Evolutionary conservation across 2,113 vertebrate species (phyloP), one percentile per base, ranked within the genome.

Genomic region (Indicator indicator): DNA sequence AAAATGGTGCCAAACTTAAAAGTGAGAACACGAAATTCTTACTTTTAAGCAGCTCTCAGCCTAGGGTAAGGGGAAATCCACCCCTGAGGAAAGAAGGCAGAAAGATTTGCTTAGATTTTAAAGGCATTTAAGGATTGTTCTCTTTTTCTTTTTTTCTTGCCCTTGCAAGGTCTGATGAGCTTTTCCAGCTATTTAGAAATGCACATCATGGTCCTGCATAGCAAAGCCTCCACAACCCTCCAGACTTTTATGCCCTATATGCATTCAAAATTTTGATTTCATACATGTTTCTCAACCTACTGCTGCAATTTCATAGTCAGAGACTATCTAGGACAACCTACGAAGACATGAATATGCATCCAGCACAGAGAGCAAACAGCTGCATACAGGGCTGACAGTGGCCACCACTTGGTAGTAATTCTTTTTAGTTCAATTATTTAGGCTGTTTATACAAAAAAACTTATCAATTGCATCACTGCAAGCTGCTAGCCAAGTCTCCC

Each of bases 251-350:
- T 95, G 90, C 63, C 63, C 55, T 93, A 73, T 82, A 52, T 94
- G 88, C 93, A 95, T 90, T 90, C 83, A 69, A 94, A 96, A 95
- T 94, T 76, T 88, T 86, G 74, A 95, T 96, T 96, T 95, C 91
- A 95, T 95, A 95, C 91, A 63, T 83, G 75, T 81, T 97, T 95
- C 86, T 77, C 88, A 90, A 95, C 58, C 83, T 91, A 33, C 92
- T 69, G 83, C 87, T 76, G 63, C 2, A 0, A 96, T 95, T 95
- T 95, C 88, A 95, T 83, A 83, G 82, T 77, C 78, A 77, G 86
- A 81, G 91, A 83, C 46, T 72, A 86, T 63, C 23, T 11, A 82
- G 81, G 59, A 64, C 58, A 78, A 72, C 58, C 73, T 93, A 79
- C 86, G 78, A 75, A 93, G 21, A 64, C 15, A 20, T 6, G 17